Conservation (phyloP, 2,888 invertebrate genomes). For the Ormyrus pomaceus region DNA sequence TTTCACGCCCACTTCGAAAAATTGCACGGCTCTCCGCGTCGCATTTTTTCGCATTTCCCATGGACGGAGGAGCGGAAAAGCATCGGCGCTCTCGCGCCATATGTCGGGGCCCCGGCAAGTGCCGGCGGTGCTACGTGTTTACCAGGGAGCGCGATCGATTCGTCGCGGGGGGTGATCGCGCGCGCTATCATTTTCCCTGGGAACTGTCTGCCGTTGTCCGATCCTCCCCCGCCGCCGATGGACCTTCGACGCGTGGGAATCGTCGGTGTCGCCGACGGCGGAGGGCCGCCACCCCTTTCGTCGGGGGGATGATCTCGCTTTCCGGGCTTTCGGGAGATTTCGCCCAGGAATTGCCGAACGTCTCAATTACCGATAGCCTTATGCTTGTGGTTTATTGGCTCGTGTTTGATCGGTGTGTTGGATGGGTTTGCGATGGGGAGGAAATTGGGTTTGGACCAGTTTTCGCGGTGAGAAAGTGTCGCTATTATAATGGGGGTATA, state of each 20-base stretch:
- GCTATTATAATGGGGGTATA: no score
- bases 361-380: no score
- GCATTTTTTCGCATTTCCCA: conserved; percentile 28
- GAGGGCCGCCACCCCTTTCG: background rate
- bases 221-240: conserved; percentile 12
- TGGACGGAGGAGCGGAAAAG: background rate
- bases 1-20: no score
- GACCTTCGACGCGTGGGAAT: conserved; percentile 31
- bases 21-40: no score
- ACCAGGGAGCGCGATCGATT: background rate
- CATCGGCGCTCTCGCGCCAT: background rate
- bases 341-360: no score
- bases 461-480: no score
- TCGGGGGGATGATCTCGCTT: conserved; percentile 13
- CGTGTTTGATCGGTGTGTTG: no score
- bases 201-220: background rate
- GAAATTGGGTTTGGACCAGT: no score
- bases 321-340: background rate
- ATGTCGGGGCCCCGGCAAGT: conserved; percentile 1
- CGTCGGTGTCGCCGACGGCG: background rate
- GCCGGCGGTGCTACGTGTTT: background rate
- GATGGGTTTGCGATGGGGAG: no score
- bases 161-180: conserved; percentile 29
- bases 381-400: no score
- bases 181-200: conserved; percentile 23